Evolutionary conservation across 2,888 invertebrate species (phyloP).

Genomic region (Philaethria dido): DNA sequence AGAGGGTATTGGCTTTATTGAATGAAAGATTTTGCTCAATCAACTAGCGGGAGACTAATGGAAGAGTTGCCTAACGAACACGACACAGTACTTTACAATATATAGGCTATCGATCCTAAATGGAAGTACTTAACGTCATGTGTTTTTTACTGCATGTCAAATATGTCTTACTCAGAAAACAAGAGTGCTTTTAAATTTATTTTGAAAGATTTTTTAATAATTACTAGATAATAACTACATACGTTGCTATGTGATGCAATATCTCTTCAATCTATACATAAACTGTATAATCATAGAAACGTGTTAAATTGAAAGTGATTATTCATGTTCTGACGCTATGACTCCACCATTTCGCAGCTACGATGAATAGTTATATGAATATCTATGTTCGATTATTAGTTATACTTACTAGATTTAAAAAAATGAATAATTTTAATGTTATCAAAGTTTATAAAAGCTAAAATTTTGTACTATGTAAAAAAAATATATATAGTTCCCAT

Average conservation of each 20-base stretch:
- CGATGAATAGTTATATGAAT: constrained; percentile 31
- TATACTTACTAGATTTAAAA: neutral
- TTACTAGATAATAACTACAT: neutral
- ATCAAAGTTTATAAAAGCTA: neutral
- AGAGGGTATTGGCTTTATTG: constrained; percentile 32
- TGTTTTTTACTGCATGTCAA: neutral
- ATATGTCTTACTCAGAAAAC: neutral
- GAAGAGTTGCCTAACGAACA: constrained; percentile 39
- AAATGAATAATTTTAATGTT: neutral
- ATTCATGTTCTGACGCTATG: constrained; percentile 43
- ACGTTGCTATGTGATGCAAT: neutral
- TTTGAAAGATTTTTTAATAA: neutral
- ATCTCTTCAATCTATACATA: constrained; percentile 30
- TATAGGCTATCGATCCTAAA: constrained; percentile 19
- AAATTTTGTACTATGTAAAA: too few relatives aligned
- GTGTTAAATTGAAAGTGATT: constrained; percentile 42
- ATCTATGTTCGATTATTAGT: constrained; percentile 20
- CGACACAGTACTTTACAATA: constrained; percentile 33
- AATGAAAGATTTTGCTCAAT: constrained; percentile 42
- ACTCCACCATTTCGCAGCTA: constrained; percentile 32
- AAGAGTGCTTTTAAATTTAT: neutral
- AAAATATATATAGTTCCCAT: too few relatives aligned
- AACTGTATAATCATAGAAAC: constrained; percentile 26
- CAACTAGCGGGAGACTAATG: constrained; percentile 43
- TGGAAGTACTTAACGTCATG: constrained; percentile 8